Conservation (phyloP, 2,888 invertebrate genomes). For the Hedychridium roseum region DNA sequence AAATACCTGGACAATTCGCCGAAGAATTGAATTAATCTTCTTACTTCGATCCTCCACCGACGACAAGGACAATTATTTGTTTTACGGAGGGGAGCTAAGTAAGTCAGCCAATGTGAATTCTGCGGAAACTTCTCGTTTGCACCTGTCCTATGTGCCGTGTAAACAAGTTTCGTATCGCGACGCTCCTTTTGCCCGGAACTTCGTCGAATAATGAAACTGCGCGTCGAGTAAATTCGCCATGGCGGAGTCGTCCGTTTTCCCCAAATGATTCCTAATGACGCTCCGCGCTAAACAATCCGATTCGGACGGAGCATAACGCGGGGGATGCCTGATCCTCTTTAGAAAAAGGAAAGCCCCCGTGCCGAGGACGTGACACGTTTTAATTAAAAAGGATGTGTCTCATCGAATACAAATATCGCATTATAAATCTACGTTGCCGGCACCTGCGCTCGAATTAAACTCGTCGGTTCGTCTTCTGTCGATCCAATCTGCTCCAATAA, state of each 20-base stretch:
- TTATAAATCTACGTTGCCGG: too few relatives aligned
- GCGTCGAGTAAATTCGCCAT: too few relatives aligned
- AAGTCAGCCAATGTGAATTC: conserved; percentile 8
- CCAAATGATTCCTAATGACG: conserved; percentile 16
- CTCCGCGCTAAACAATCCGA: conserved; percentile 12
- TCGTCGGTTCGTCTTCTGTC: too few relatives aligned
- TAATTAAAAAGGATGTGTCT: conserved; percentile 36
- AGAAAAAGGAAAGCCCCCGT: conserved; percentile 8
- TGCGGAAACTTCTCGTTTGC: conserved; percentile 22
- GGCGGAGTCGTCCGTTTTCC: too few relatives aligned
- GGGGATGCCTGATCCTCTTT: conserved; percentile 29
- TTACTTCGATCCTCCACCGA: conserved; percentile 16
- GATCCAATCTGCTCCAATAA: too few relatives aligned
- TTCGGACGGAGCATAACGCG: too few relatives aligned
- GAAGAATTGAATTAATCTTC: conserved; percentile 21
- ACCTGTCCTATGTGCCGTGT: conserved; percentile 6
- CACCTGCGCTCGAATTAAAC: too few relatives aligned
- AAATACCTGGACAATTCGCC: too few relatives aligned
- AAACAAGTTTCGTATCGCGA: conserved; percentile 22
- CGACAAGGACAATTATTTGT: conserved; percentile 30
- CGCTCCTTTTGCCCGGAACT: conserved; percentile 19
- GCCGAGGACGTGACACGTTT: conserved; percentile 10
- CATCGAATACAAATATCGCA: too few relatives aligned
- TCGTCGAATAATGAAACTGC: conserved; percentile 12
- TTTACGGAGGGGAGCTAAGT: conserved; percentile 18